These are phyloP conservation scores for Leuciscus idus DNA, from an alignment of 2,113 vertebrate genomes.

Conservation along the genomic window DNA sequence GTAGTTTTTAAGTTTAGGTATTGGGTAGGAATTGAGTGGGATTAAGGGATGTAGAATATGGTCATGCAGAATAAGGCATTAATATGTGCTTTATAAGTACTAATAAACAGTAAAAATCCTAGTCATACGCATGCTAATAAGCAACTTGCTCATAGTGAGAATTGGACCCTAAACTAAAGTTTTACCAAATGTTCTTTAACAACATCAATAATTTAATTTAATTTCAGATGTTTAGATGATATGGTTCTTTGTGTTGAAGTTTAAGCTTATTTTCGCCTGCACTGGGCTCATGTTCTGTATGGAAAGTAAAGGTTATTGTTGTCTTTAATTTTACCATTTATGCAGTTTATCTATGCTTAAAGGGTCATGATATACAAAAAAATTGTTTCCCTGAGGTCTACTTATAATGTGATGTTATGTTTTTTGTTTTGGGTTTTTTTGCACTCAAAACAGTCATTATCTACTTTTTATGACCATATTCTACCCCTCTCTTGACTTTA, in stretches of 20 bases:
- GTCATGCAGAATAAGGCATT: too few relatives aligned
- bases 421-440: too few relatives aligned
- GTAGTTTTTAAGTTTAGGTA: too few relatives aligned
- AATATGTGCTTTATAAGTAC: too few relatives aligned
- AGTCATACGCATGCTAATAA: too few relatives aligned
- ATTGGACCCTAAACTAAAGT: too few relatives aligned
- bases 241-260: background rate
- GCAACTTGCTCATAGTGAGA: too few relatives aligned
- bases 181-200: background rate
- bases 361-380: background rate
- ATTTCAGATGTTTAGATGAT: background rate
- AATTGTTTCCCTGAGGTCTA: background rate
- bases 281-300: background rate
- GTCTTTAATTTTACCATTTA: background rate
- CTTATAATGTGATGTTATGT: background rate
- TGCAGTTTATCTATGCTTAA: background rate
- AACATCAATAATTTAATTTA: background rate
- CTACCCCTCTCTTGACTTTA: background rate
- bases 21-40: too few relatives aligned
- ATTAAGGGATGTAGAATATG: too few relatives aligned
- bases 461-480: background rate
- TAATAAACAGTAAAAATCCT: too few relatives aligned
- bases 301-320: background rate
- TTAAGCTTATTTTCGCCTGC: background rate
- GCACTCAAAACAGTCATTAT: background rate